phyloP scores from a whole-genome alignment of 2,797 vertebrate species.

The Halcyon badia region DNA sequence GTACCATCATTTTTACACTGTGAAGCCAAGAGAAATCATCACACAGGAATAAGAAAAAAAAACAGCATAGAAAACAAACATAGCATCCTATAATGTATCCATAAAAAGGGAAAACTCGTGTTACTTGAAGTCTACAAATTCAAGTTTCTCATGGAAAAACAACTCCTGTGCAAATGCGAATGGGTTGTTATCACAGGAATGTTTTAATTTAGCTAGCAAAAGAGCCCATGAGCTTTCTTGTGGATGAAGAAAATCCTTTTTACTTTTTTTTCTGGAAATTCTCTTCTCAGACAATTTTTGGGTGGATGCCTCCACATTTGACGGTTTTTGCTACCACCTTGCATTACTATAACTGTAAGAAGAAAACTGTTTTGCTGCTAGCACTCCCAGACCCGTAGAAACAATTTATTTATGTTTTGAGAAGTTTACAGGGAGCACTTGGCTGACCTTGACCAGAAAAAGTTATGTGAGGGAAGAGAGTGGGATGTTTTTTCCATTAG shows the following conservation, averaged over 20 bases:
- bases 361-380: background rate
- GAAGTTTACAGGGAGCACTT: background rate
- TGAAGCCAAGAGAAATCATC: background rate
- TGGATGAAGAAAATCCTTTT: background rate
- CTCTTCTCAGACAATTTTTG: background rate
- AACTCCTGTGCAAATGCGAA: slow-evolving; percentile 38
- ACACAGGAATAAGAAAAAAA: background rate
- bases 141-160: slow-evolving; percentile 20
- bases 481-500: background rate
- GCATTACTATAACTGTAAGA: background rate
- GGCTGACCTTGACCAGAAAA: background rate
- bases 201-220: slow-evolving; percentile 30
- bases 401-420: background rate
- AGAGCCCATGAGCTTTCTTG: background rate
- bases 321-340: background rate
- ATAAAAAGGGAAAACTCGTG: background rate
- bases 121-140: slow-evolving; percentile 27
- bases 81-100: background rate
- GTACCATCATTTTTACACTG: background rate
- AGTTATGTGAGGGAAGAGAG: background rate
- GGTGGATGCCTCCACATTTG: background rate
- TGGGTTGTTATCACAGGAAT: background rate
- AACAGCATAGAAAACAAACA: background rate
- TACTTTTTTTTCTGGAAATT: background rate
- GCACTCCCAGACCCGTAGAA: background rate